Conservation (phyloP, 2,888 invertebrate species). For the Tryphoninae sp. region DNA sequence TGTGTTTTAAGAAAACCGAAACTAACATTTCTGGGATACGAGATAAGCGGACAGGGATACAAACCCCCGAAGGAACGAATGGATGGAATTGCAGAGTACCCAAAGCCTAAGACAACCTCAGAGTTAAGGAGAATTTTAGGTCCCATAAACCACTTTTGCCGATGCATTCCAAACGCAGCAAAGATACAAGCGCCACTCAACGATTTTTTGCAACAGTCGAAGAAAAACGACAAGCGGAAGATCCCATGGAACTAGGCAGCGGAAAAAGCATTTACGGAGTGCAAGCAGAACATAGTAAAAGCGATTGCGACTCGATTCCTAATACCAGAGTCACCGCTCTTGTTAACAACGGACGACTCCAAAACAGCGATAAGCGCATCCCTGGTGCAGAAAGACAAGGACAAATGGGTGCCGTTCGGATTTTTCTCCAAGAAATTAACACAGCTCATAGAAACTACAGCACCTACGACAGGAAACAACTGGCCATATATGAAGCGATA, state of each 20-base stretch:
- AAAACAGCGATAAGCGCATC: neutral
- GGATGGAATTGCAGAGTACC: neutral
- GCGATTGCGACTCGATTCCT: neutral
- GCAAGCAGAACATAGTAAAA: neutral
- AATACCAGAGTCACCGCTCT: neutral
- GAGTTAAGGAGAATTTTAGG: constrained; percentile 13
- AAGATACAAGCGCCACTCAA: neutral
- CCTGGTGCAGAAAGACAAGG: neutral
- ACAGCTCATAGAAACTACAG: neutral
- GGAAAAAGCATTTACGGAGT: neutral
- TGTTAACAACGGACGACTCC: neutral
- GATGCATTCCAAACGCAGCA: neutral
- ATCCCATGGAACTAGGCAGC: constrained; percentile 1
- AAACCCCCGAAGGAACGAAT: neutral
- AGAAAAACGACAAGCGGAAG: constrained; percentile 18
- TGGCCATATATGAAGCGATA: constrained; percentile 6
- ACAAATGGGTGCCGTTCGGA: neutral
- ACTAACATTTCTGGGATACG: constrained; percentile 12
- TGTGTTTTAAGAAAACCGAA: neutral
- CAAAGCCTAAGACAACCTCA: neutral
- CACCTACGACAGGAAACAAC: constrained; percentile 5
- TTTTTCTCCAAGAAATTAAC: neutral
- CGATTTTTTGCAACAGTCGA: neutral
- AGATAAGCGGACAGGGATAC: neutral
- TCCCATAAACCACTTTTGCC: neutral